Conservation (phyloP, 92 coral and sea anemone species). For the Palythoa heliodiscus region DNA sequence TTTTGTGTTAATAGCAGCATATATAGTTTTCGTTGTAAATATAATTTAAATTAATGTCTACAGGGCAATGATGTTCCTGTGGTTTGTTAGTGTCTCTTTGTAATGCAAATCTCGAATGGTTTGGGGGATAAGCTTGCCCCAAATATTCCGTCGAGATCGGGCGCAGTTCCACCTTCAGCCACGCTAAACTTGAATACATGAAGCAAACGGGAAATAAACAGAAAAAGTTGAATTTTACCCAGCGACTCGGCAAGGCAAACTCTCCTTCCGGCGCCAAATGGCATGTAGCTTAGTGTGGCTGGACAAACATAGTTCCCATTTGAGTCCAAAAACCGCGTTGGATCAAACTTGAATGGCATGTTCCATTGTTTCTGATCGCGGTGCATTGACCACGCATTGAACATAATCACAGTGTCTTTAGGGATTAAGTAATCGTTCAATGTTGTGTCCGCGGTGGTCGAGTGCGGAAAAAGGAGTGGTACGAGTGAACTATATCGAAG, state of each 20-base stretch:
- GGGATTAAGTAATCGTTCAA: conserved; percentile 82
- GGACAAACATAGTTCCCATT: conserved; percentile 85
- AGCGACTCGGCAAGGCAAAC: conserved; percentile 96
- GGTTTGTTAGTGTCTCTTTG: conserved; percentile 56
- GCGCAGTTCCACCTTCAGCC: conserved; percentile 62
- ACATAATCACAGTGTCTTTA: conserved; percentile 81
- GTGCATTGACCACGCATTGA: conserved; percentile 95
- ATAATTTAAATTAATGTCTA: background rate
- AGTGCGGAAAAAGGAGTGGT: conserved; percentile 94
- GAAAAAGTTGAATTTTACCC: conserved; percentile 87
- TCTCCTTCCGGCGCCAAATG: conserved; percentile 91
- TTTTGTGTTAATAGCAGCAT: background rate
- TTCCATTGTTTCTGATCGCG: conserved; percentile 89
- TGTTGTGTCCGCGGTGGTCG: conserved; percentile 85
- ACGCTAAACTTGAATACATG: conserved; percentile 82
- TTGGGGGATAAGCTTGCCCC: conserved; percentile 89
- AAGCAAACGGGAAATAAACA: conserved; percentile 80
- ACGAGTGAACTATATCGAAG: conserved; percentile 87
- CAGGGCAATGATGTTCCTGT: background rate
- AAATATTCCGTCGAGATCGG: conserved; percentile 87
- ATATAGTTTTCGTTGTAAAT: background rate
- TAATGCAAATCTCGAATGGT: conserved; percentile 72
- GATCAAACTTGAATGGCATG: conserved; percentile 83
- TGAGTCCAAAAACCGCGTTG: conserved; percentile 81
- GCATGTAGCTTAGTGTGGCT: conserved; percentile 87